Conservation (phyloP, 2,113 vertebrate species). For the Fregata magnificens region DNA sequence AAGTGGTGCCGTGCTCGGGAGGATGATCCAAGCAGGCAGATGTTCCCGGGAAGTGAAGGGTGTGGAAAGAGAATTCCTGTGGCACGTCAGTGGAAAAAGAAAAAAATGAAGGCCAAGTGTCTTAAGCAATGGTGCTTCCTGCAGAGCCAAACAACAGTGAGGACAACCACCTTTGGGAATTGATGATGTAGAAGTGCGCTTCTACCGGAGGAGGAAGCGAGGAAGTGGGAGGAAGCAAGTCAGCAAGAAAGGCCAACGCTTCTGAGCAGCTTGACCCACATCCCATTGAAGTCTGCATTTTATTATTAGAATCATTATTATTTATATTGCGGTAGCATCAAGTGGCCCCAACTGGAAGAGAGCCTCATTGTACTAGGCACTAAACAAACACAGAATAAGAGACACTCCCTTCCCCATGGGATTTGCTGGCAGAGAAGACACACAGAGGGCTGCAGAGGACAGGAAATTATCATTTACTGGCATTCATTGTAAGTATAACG, state of each 20-base stretch:
- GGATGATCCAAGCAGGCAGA: neutral
- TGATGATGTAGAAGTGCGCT: constrained; percentile 40
- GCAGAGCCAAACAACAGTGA: constrained; percentile 46
- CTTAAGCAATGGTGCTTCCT: constrained; percentile 57
- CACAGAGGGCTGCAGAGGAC: neutral
- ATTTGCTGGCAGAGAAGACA: constrained; percentile 14
- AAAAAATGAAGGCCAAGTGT: neutral
- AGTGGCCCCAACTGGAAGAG: constrained; percentile 33
- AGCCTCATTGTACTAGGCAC: constrained; percentile 23
- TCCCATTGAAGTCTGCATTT: constrained; percentile 43
- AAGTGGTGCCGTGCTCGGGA: accelerated
- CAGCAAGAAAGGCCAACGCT: constrained; percentile 15
- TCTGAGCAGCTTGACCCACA: constrained; percentile 20
- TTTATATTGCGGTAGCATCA: constrained; percentile 43
- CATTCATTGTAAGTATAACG: neutral
- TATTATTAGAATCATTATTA: constrained; percentile 60
- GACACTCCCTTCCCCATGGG: constrained; percentile 42
- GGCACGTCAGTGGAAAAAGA: neutral
- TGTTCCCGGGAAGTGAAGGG: constrained; percentile 3
- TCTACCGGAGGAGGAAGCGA: neutral
- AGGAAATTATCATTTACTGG: constrained; percentile 37
- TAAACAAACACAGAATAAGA: constrained; percentile 20
- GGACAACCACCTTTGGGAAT: constrained; percentile 45
- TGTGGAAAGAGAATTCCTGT: constrained; percentile 10
- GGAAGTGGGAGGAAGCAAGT: constrained; percentile 59